phyloP scores from a whole-genome alignment of 2,797 vertebrate species.

The Rhynchotus rufescens region DNA sequence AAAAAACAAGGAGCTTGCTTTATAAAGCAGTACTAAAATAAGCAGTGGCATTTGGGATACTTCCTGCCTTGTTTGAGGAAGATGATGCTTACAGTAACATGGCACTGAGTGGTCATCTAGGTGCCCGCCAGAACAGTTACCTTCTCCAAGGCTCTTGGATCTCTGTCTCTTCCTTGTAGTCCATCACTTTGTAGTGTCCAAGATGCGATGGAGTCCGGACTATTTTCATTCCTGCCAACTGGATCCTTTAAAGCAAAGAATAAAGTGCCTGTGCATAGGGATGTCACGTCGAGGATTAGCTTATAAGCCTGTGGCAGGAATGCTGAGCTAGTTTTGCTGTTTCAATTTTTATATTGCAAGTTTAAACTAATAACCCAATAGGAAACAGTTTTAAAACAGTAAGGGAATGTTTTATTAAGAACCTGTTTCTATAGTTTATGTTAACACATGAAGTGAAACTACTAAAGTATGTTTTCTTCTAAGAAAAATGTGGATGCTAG shows the following conservation, averaged over 20 bases:
- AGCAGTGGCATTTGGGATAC: background rate
- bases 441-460: background rate
- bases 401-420: background rate
- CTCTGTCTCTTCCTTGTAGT: conserved; percentile 18
- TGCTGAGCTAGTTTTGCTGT: background rate
- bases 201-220: conserved; percentile 50
- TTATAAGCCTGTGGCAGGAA: background rate
- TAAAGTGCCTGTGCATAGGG: background rate
- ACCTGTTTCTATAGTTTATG: background rate
- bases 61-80: background rate
- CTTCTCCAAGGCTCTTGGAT: conserved; percentile 37
- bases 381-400: background rate
- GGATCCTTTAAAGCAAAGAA: conserved; percentile 66
- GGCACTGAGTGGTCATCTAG: background rate
- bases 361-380: background rate
- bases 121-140: background rate
- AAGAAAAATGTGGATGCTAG: background rate
- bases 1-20: background rate
- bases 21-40: background rate
- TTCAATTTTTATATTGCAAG: background rate
- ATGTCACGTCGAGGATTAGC: background rate
- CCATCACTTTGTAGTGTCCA: conserved; percentile 77
- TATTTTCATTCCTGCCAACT: conserved; percentile 77
- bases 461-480: background rate
- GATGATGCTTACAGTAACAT: background rate